These are phyloP conservation scores for Scolopax bukidnonensis DNA, from an alignment of 2,797 vertebrate genomes.

Conservation along the genomic window DNA sequence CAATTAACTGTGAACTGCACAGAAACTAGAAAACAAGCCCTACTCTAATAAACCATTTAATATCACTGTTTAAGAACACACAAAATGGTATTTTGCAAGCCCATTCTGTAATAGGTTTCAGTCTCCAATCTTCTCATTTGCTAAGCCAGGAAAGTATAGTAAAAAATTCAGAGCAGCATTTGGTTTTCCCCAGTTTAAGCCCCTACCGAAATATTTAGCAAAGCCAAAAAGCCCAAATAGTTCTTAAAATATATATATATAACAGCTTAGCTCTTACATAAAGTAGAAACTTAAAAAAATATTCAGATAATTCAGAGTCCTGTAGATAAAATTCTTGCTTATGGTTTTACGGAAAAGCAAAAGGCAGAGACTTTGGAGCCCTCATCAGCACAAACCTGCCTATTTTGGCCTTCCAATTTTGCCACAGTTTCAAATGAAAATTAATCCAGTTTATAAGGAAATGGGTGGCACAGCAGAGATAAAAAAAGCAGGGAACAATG, in stretches of 20 bases:
- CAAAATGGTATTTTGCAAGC: neutral
- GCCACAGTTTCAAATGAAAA: neutral
- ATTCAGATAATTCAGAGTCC: neutral
- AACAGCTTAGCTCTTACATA: neutral
- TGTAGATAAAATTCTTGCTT: neutral
- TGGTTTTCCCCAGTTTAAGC: neutral
- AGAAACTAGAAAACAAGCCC: neutral
- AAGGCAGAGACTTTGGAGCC: neutral
- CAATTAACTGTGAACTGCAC: slow-evolving; percentile 16
- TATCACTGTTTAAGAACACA: neutral
- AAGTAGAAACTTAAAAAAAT: neutral
- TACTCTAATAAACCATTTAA: neutral
- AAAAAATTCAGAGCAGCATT: neutral
- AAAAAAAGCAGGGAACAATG: neutral
- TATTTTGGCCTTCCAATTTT: neutral
- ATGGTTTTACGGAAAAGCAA: neutral
- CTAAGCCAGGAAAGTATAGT: neutral
- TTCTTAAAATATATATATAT: neutral
- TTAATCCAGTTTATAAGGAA: neutral
- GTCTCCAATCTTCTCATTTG: neutral
- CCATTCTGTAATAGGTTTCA: neutral
- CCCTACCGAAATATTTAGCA: neutral
- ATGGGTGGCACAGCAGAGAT: neutral
- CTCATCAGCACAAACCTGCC: neutral
- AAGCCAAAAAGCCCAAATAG: neutral